phyloP scores from a whole-genome alignment of 2,113 vertebrate genomes.

The Platichthys flesus region DNA sequence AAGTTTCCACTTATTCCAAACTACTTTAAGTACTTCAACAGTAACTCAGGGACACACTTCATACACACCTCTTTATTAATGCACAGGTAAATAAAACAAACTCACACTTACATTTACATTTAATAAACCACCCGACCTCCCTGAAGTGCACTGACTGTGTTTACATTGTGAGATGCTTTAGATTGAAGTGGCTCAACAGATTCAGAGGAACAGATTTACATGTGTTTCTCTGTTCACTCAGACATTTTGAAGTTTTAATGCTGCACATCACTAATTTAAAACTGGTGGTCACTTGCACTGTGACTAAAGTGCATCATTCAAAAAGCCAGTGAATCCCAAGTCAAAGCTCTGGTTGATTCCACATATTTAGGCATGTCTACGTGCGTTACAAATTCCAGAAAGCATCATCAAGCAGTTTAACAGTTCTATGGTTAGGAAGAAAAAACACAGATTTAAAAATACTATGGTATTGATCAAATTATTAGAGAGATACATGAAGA shows the following conservation, averaged over 20 bases:
- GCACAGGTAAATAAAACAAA: background rate
- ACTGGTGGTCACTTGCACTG: too few species aligned
- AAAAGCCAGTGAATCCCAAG: too few species aligned
- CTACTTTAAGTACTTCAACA: background rate
- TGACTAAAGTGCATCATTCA: too few species aligned
- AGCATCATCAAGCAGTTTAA: too few species aligned
- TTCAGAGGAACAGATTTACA: background rate
- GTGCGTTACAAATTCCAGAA: too few species aligned
- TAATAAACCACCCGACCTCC: background rate
- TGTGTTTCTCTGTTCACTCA: background rate
- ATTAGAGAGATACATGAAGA: too few species aligned
- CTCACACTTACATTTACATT: background rate
- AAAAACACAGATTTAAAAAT: too few species aligned
- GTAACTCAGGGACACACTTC: background rate
- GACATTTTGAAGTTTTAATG: background rate
- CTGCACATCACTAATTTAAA: too few species aligned
- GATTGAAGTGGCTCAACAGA: background rate
- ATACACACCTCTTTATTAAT: background rate
- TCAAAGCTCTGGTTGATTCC: too few species aligned
- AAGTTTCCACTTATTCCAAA: background rate
- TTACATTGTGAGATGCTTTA: background rate
- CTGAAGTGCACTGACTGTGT: background rate
- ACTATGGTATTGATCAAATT: too few species aligned
- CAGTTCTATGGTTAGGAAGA: too few species aligned
- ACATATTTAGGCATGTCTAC: too few species aligned